A percentile compares a stretch with the other conserved stretches of the same genome.
Conservation (phyloP, 2,113 vertebrate genomes). For the Phalacrocorax brasilianus region DNA sequence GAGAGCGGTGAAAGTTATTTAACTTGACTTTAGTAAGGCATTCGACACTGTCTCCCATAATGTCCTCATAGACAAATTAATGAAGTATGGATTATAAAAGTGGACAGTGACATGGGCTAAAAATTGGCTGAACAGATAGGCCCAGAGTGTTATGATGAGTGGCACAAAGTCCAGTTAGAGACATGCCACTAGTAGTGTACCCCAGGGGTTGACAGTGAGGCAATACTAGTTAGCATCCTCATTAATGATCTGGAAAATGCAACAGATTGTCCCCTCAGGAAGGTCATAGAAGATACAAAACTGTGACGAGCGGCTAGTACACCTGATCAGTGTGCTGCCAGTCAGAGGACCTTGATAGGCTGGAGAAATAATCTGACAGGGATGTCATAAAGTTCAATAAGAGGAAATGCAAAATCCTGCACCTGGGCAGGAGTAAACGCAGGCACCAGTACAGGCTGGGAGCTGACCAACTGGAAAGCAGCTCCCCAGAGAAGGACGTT, state of each 20-base stretch:
- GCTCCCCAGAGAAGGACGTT: neutral
- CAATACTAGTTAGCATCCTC: neutral
- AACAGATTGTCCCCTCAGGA: neutral
- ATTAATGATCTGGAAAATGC: no score
- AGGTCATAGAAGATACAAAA: neutral
- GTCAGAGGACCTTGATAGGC: neutral
- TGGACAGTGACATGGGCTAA: neutral
- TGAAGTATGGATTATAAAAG: neutral
- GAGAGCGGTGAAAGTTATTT: neutral
- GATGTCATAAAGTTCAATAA: neutral
- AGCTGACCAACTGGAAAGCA: neutral
- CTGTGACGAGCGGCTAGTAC: neutral
- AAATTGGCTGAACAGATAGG: neutral
- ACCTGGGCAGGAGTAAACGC: neutral
- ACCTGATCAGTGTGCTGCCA: no score
- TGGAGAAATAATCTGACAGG: neutral
- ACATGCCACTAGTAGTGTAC: neutral
- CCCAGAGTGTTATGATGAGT: neutral
- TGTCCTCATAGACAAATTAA: neutral
- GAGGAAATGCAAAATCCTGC: neutral
- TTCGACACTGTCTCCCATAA: neutral
- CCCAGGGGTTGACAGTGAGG: neutral
- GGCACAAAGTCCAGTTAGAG: neutral
- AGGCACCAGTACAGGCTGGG: neutral
- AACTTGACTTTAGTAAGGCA: neutral